phyloP scores from a whole-genome alignment of 2,888 invertebrate species.

The Cyclophora punctaria region DNA sequence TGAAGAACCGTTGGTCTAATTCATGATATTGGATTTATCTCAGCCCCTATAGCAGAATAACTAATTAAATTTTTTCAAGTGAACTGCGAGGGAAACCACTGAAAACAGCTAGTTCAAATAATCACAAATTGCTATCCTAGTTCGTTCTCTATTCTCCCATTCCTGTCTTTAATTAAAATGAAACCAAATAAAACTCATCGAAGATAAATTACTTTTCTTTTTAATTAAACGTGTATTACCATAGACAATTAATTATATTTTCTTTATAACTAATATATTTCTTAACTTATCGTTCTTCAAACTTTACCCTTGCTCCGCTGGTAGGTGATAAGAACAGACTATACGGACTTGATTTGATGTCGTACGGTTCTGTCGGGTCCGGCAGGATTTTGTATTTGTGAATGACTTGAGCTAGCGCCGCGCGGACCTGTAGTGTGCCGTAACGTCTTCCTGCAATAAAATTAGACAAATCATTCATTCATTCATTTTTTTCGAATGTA shows the following conservation, averaged over 20 bases:
- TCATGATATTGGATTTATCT: too few relatives aligned
- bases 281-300: conserved; percentile 28
- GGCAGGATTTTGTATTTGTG: conserved; percentile 35
- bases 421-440: conserved; percentile 52
- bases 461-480: too few relatives aligned
- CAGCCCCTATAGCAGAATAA: too few relatives aligned
- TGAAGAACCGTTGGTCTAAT: too few relatives aligned
- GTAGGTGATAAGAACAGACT: conserved; percentile 38
- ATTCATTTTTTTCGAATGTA: too few relatives aligned
- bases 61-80: too few relatives aligned
- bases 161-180: too few relatives aligned
- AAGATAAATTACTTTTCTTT: not conserved
- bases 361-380: conserved; percentile 28
- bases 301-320: conserved; percentile 38
- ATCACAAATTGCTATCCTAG: too few relatives aligned
- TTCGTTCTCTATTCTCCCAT: too few relatives aligned
- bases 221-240: not conserved
- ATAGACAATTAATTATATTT: not conserved
- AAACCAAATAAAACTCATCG: too few relatives aligned
- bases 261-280: not conserved
- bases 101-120: not conserved
- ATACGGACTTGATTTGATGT: conserved; percentile 35
- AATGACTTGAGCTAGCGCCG: conserved; percentile 46
- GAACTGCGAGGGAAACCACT: not conserved
- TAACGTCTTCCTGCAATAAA: conserved; percentile 51